Percentiles rank a stretch among this genome's conserved stretches.
These are phyloP conservation scores for Xenopus tropicalis DNA, from an alignment of 2,113 vertebrate genomes.

Conservation along the genomic window DNA sequence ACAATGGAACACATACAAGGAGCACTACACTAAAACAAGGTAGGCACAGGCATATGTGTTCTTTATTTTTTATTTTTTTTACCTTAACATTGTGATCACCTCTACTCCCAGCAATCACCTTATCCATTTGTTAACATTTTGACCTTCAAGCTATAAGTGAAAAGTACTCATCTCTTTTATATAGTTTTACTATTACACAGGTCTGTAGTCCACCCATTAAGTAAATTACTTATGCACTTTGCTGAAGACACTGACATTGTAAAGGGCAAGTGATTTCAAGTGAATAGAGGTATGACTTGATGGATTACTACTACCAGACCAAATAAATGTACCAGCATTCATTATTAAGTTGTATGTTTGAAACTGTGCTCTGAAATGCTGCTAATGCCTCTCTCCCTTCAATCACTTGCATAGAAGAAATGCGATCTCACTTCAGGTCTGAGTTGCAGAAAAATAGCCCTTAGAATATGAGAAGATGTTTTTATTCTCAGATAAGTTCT, in stretches of 20 bases:
- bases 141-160: conserved; percentile 10
- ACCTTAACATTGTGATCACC: background rate
- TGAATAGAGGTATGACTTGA: conserved; percentile 31
- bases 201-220: conserved; percentile 31
- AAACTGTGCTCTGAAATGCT: background rate
- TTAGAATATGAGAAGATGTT: no score
- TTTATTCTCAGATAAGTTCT: no score
- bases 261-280: conserved; percentile 42
- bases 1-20: no score
- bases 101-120: background rate
- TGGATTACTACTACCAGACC: conserved; percentile 25
- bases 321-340: background rate
- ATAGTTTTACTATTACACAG: conserved; percentile 23
- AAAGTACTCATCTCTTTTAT: conserved; percentile 35
- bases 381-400: no score
- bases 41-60: no score
- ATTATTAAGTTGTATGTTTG: conserved; percentile 19
- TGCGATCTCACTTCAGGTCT: no score
- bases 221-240: conserved; percentile 49
- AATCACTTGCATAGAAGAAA: no score
- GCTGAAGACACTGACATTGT: conserved; percentile 43
- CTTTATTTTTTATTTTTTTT: no score
- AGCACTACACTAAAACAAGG: no score
- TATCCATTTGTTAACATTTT: conserved; percentile 9
- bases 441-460: no score